Evolutionary conservation across 2,113 vertebrate genomes (phyloP), one percentile per base, ranked within the genome.

Genomic region (Pungitius pungitius): DNA sequence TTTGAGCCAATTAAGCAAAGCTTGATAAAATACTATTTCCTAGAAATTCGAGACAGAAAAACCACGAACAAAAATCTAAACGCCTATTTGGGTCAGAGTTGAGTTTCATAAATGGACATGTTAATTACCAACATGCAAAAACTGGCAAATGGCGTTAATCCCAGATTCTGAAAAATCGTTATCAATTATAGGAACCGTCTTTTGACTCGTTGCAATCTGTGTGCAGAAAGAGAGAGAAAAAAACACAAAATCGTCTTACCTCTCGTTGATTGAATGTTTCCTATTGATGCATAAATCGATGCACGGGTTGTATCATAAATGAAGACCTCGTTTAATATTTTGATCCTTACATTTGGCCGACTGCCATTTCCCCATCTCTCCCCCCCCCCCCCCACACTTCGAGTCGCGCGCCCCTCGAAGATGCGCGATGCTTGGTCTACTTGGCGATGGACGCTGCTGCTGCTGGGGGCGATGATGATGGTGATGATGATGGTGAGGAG

Each of bases 361-460:
- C 58, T 88, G 85, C 92, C 89, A 88, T 90, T 80, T 82, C 84
- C 66, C 91, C 93, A 93, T 93, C 84, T 80, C 91, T 83, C 74
- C 47, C 30, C n/a, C n/a, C n/a, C n/a, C n/a, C n/a, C n/a, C n/a
- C n/a, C n/a, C n/a, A n/a, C n/a, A n/a, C 75, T 54, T 67, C 57
- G 73, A 80, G 61, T 37, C 78, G 80, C 85, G 86, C 82, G 69
- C 79, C 80, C 86, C 78, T 51, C 54, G 65, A 62, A 78, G 80
- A 67, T 61, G 72, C 65, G 63, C 65, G 73, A 77, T 63, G 80
- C 81, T 75, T 18, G 70, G 65, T 45, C 27, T 78, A 4, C 61
- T 61, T 60, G 81, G 66, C 58, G 69, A 77, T 30, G 73, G 66
- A 59, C 73, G 63, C 69, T 39, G 77, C 72, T 40, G n/a, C 68